Conservation (phyloP, 2,113 vertebrate species). For the Macaca fascicularis region T2T-MFA8v1.1 NC_088379.1:34389001-34389500, state of each 20-base stretch:
- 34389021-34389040: too few relatives aligned
- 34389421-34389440: background rate
- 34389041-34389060: too few relatives aligned
- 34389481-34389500: background rate
- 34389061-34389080: too few relatives aligned
- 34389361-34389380: background rate
- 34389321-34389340: background rate
- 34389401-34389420: background rate
- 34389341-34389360: background rate
- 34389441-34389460: background rate
- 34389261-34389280: background rate
- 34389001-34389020: too few relatives aligned
- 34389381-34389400: background rate
- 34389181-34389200: background rate
- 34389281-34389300: background rate
- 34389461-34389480: background rate
- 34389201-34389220: conserved; percentile 36
- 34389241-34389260: conserved; percentile 5
- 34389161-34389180: too few relatives aligned
- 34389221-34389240: background rate
- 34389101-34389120: too few relatives aligned
- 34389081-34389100: too few relatives aligned
- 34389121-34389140: too few relatives aligned
- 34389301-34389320: background rate
- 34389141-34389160: too few relatives aligned